Base-by-base conservation (phyloP, 2,113 vertebrate species). In the Dipodomys ordii region DNA sequence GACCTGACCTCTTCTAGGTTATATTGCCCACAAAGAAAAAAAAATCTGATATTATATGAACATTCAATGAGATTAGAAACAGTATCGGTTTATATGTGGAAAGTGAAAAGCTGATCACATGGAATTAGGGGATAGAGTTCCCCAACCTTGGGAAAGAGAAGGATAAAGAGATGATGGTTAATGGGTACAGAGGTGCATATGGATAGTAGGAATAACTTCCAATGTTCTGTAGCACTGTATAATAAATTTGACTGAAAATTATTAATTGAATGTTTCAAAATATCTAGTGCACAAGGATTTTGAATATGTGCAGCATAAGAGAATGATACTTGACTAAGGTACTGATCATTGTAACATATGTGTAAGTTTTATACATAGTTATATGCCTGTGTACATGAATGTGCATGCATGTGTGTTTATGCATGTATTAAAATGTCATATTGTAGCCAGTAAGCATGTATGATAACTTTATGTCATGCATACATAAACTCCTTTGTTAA, bases 11-110 rank as follows among this genome's bases (percentile, higher is more conserved):
- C 0, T 53, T 74, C 22, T 85, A 71, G 44, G 39, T 74, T 19
- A 20, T 53, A 62, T 44, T 92, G 67, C 19, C 90, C 35, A 87
- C 32, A 39, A 83, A 88, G 32, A 91, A 77, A 78, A 82, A 82
- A 65, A 7, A 90, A 80, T 84, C 73, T 68, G 23, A 86, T 65
- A 83, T 53, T 85, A 62, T 62, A 23, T 72, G 80, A 69, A 57
- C 18, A 83, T 30, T 27, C 77, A 64, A 78, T 71, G 49, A 57
- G 12, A 8, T 19, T 15, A 4, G 22, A 86, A 35, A 73, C 32
- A 60, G 20, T 46, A 11, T 23, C 49, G 78, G 62, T 8, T 69
- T 68, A 60, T 3, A 91, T 12, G 8, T 30, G n/a, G 60, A 15
- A 74, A 25, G 18, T 57, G 13, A 76, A 77, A 23, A 5, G 6